Evolutionary conservation across 2,888 invertebrate species (phyloP).

Genomic region (Nesidiocoris tenuis): DNA sequence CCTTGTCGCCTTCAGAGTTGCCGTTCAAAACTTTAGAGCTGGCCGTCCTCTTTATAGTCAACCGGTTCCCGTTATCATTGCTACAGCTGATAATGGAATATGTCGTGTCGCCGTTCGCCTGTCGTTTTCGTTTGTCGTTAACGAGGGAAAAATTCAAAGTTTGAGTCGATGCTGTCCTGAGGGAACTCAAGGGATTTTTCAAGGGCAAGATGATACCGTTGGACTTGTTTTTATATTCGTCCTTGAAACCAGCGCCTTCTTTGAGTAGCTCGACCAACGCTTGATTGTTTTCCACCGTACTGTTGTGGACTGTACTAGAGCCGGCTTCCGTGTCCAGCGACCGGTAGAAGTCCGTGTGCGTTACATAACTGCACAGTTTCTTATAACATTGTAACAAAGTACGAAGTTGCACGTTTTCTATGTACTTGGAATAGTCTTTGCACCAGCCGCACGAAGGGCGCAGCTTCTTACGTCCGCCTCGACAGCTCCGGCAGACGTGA

Average conservation of each 20-base stretch:
- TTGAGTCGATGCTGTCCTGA: conserved; percentile 45
- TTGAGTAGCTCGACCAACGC: conserved; percentile 74
- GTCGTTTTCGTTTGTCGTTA: conserved; percentile 13
- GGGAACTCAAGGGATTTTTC: conserved; percentile 30
- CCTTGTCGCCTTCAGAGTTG: conserved; percentile 26
- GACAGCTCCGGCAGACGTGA: conserved; percentile 81
- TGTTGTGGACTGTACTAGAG: conserved; percentile 53
- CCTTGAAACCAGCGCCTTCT: conserved; percentile 76
- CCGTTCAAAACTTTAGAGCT: conserved; percentile 38
- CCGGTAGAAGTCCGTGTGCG: conserved; percentile 70
- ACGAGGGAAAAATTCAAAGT: conserved; percentile 30
- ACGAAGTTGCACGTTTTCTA: conserved; percentile 77
- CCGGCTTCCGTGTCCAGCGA: conserved; percentile 57
- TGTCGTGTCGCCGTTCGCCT: conserved; percentile 32
- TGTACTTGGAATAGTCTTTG: conserved; percentile 77
- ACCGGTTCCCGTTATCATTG: conserved; percentile 44
- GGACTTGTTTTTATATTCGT: conserved; percentile 63
- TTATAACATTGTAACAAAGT: conserved; percentile 85
- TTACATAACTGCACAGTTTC: conserved; percentile 80
- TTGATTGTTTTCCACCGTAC: conserved; percentile 55
- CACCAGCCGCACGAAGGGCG: conserved; percentile 84
- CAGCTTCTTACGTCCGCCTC: conserved; percentile 79
- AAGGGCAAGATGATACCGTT: conserved; percentile 30
- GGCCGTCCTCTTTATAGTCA: conserved; percentile 47
- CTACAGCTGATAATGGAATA: conserved; percentile 41